Base-by-base conservation (phyloP, 2,797 vertebrate species). In the Etheostoma nigrum region DNA sequence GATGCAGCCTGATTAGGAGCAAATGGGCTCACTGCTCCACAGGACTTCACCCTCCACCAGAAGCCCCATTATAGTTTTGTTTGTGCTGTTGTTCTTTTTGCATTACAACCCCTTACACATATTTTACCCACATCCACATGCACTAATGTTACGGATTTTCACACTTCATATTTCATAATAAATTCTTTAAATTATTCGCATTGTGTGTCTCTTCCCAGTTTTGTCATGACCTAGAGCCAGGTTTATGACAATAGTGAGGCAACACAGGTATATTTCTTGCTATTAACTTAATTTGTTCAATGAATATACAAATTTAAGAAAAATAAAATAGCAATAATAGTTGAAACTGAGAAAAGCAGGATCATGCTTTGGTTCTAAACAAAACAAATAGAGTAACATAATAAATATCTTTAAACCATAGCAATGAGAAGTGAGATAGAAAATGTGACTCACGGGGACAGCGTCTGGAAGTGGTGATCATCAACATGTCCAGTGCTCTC, bases 401-500 rank as follows among this genome's bases (percentile, higher is more conserved):
- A 52, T 2, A 9, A 3, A 21, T 0, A 48, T 13, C 40, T 75
- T 65, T 48, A 23, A 68, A 75, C 1, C 49, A 7, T 0, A 47
- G 10, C 14, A 76, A 16, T 21, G 6, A 62, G 10, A 25, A 69
- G 9, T 18, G 6, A n/a, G 19, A 3, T 2, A 3, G 6, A 59
- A 53, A 30, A 19, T n/a, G 0, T 2, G 85, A 95, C 95, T 96
- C 67, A 99, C 98, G 96, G 60, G 97, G 95, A 86, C 95, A 98
- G 49, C 98, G 96, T 16, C 97, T 96, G 0, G 98, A 99, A 0
- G 98, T 98, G 72, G 95, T 96, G 83, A 95, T 95, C 97, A 98
- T 99, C 48, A 99, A 95, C 92, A 98, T 96, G 70, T 99, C 98
- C 44, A 98, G 93, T 0, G 97, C 98, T 81, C 97, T 91, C 85